Conservation (phyloP, 2,888 invertebrate species). For the Polyommatus iphigenia region DNA sequence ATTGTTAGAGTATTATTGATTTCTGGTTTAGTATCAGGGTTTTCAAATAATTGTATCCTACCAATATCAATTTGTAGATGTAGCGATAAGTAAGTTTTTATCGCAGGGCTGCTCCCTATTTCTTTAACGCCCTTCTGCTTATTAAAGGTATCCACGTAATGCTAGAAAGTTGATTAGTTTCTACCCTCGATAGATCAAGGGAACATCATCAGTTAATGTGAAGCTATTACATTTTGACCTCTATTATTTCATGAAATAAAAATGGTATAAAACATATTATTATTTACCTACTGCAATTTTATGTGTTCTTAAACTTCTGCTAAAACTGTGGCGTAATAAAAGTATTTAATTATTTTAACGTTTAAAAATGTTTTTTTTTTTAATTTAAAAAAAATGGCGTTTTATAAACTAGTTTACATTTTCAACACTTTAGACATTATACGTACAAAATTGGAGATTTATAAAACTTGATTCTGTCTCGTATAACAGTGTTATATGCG, state of each 20-base stretch:
- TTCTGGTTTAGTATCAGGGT: neutral
- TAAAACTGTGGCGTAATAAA: no score
- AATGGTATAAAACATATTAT: no score
- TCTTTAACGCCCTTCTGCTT: constrained; percentile 18
- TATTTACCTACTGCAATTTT: no score
- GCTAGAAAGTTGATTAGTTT: constrained; percentile 15
- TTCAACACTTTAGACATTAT: neutral
- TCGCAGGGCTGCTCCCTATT: constrained; percentile 27
- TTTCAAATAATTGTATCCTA: neutral
- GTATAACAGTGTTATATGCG: constrained; percentile 36
- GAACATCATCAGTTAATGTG: neutral
- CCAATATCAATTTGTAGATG: constrained; percentile 8
- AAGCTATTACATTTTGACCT: no score
- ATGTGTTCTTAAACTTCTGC: no score
- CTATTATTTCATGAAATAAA: no score
- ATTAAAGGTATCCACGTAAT: constrained; percentile 10
- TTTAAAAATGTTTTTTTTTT: neutral
- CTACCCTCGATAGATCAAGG: neutral
- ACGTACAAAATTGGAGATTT: neutral
- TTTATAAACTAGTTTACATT: neutral
- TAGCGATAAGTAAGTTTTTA: constrained; percentile 14
- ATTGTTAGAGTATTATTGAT: constrained; percentile 11
- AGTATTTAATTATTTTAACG: no score
- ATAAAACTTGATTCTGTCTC: constrained; percentile 12
- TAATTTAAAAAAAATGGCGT: no score